Evolutionary conservation across 2,113 vertebrate genomes (phyloP).

Genomic region (Chaenogobius annularis): DNA sequence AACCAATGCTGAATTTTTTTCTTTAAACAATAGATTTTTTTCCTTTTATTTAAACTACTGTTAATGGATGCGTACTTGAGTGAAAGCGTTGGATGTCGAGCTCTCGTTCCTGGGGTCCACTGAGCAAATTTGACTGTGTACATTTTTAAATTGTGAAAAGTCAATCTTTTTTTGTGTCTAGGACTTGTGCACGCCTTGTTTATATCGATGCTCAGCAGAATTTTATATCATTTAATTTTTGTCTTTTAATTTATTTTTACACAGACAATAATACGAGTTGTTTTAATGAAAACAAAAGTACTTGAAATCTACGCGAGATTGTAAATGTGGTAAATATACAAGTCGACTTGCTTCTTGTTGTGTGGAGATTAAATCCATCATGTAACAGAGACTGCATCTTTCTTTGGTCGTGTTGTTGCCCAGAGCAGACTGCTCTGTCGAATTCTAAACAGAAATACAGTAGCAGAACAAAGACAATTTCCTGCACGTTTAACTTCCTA

Average conservation of each 20-base stretch:
- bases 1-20: slow-evolving; percentile 45
- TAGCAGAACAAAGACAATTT: no score
- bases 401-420: background rate
- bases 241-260: slow-evolving; percentile 51
- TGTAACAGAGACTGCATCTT: background rate
- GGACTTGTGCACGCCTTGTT: slow-evolving; percentile 21
- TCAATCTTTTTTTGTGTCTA: slow-evolving; percentile 6
- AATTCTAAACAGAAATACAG: background rate
- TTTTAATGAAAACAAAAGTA: slow-evolving; percentile 18
- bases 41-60: slow-evolving; percentile 63
- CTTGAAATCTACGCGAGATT: slow-evolving; percentile 35
- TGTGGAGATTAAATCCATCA: background rate
- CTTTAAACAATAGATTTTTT: slow-evolving; percentile 18
- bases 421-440: background rate
- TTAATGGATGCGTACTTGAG: slow-evolving; percentile 43
- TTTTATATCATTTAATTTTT: slow-evolving; percentile 32
- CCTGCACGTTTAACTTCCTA: no score
- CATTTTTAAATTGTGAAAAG: slow-evolving; percentile 15
- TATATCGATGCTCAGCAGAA: slow-evolving; percentile 40
- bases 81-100: slow-evolving; percentile 33
- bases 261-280: slow-evolving; percentile 20
- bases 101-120: slow-evolving; percentile 15
- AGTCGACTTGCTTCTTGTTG: background rate
- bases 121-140: slow-evolving; percentile 35
- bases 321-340: slow-evolving; percentile 35